Evolutionary conservation across 1,140 invertebrate genomes (phyloP), one percentile per base, ranked within the genome.

Genomic region (Pseudomyrmex concolor): DNA sequence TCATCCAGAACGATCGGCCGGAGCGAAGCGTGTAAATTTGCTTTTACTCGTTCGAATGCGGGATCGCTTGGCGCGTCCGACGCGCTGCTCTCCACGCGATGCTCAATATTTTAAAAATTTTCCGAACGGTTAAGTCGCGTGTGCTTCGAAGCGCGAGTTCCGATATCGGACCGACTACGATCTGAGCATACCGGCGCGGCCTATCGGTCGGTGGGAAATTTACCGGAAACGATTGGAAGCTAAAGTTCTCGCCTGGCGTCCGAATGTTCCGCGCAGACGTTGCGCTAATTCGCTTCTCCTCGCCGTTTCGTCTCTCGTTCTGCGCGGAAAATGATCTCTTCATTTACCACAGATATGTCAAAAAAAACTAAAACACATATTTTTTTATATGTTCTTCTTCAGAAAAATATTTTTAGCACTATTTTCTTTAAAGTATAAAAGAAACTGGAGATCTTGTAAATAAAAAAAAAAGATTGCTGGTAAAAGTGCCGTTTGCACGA

Each of bases 61-160:
- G 66, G 43, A 70, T 70, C 51, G 64, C 17, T 48, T 43, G 59
- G 55, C 22, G 60, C 60, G 34, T 1, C 0, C 64, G 63, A 62
- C 10, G 34, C 76, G 66, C 67, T 34, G 66, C 67, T 34, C 34
- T 25, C 15, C 25, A 54, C 43, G 34, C 54, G 64, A 70, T 43
- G 76, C 76, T 80, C 76, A 66, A 80, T 80, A 80, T 80, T 80
- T 80, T 80, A 80, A 80, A 80, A 80, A 80, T 80, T 80, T 80
- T 80, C 66, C 76, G 66, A 45, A 80, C 76, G 76, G 76, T 80
- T 80, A 80, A 77, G 54, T 60, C 76, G 54, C 76, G 76, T 80
- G 76, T 80, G 76, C 76, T 80, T n/a, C 76, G 76, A 80, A 80
- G 76, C 76, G 76, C 76, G 54, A 80, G 66, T 59, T 70, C 76